Evolutionary conservation across 2,888 invertebrate species (phyloP).

Genomic region (Ethmia dodecea): DNA sequence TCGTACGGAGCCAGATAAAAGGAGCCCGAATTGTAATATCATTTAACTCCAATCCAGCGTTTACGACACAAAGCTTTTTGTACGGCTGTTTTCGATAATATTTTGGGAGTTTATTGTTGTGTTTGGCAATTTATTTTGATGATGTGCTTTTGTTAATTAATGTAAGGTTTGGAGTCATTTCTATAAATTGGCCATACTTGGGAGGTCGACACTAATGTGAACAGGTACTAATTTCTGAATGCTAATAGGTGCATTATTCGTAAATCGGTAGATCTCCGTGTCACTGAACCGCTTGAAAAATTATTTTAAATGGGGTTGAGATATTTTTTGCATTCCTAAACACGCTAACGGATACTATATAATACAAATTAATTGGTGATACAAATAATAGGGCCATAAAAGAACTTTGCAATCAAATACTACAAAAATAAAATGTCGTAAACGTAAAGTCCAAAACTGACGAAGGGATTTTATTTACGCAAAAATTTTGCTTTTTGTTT

Average conservation of each 20-base stretch:
- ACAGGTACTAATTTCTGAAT: conserved; percentile 7
- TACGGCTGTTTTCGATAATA: conserved; percentile 6
- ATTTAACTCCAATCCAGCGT: conserved; percentile 23
- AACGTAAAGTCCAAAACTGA: too few relatives aligned
- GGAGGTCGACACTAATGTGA: conserved; percentile 6
- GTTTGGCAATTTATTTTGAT: conserved; percentile 6
- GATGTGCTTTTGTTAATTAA: conserved; percentile 14
- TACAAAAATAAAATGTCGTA: too few relatives aligned
- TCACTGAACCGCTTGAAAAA: too few relatives aligned
- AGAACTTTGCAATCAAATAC: too few relatives aligned
- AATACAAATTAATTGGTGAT: too few relatives aligned
- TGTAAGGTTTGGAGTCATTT: conserved; percentile 1
- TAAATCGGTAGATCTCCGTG: too few relatives aligned
- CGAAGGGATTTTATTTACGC: too few relatives aligned
- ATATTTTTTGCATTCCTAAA: too few relatives aligned
- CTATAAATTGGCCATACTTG: conserved; percentile 6
- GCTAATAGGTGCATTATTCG: not conserved
- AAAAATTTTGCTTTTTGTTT: too few relatives aligned
- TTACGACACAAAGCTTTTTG: conserved; percentile 23
- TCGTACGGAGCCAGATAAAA: conserved; percentile 35
- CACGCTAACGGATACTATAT: too few relatives aligned
- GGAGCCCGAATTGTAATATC: conserved; percentile 25
- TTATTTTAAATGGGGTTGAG: too few relatives aligned
- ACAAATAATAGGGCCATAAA: too few relatives aligned
- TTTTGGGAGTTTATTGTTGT: conserved; percentile 21